Conservation (phyloP, 2,797 vertebrate species). For the Chelon labrosus region DNA sequence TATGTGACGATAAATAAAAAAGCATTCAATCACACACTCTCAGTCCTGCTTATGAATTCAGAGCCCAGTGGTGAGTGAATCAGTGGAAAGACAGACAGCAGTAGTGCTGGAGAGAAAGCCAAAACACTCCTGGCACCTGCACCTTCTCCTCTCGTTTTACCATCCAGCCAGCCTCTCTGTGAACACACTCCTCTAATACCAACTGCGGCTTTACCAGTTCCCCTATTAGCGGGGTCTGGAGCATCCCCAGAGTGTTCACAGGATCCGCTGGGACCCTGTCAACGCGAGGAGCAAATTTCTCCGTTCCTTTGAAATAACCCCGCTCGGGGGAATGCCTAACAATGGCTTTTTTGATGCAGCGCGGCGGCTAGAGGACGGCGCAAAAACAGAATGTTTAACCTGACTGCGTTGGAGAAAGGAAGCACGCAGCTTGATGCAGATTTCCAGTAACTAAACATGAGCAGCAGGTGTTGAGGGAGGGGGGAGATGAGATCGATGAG, state of each 20-base stretch:
- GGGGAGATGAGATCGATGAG: no score
- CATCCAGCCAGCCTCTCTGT: conserved; percentile 1
- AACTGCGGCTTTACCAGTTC: neutral
- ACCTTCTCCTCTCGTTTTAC: conserved; percentile 1
- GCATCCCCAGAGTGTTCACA: neutral
- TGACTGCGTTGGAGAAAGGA: neutral
- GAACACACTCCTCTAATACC: neutral
- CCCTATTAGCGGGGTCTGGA: neutral
- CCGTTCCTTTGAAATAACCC: conserved; percentile 25
- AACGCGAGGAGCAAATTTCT: conserved; percentile 17
- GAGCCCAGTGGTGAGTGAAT: neutral
- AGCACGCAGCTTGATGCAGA: no score
- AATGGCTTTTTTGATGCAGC: conserved; percentile 11
- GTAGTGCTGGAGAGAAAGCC: neutral
- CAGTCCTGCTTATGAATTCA: conserved; percentile 17
- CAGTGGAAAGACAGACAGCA: conserved; percentile 8
- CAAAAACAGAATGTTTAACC: neutral
- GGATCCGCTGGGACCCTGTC: conserved; percentile 29
- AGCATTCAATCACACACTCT: neutral
- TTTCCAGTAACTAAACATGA: no score
- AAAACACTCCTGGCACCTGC: neutral
- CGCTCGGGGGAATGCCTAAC: conserved; percentile 12
- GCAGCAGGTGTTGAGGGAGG: no score
- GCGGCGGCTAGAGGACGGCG: neutral
- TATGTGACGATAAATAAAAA: no score